Evolutionary conservation across 2,888 invertebrate genomes (phyloP), one percentile per base, ranked within the genome.

Genomic region (Byasa hedistus): DNA sequence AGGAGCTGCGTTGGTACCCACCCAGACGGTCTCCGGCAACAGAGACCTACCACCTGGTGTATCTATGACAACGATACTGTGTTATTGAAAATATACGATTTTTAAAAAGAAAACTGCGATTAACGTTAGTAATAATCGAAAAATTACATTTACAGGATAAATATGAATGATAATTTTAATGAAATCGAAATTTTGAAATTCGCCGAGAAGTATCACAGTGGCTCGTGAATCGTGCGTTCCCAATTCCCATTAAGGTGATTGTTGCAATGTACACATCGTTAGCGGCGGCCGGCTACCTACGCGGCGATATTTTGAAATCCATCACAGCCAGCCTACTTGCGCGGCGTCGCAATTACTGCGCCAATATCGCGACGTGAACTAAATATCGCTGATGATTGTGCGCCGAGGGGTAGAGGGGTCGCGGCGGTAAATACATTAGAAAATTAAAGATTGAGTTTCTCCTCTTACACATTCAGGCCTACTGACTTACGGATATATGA

Each of bases 161-260:
- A n/a, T n/a, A 48, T 19, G n/a, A 48, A 19, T 39, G 12, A 15
- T 39, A 39, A 0, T 48, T n/a, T 48, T 3, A 48, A 48, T 5
- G 8, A 39, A 39, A 15, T 39, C 10, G 12, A 12, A 39, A 39
- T 39, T 39, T 39, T 39, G 39, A 48, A 48, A 48, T 48, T 48
- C 19, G 48, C 48, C 48, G n/a, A n/a, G n/a, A 7, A n/a, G 48
- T 48, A 48, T 48, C n/a, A 48, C 48, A 48, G 3, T 3, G 48
- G 72, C 66, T 76, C 73, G 79, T 81, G 75, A 74, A 79, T 81
- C 60, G 65, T 56, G 65, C 65, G 60, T 60, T 60, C 60, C 62
- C 56, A 57, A 63, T 57, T 63, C 62, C 65, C 65, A 65, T 65
- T 65, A 52, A 57, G 57, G 57, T 51, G 61, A 61, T 65, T 61